Percentiles rank a stretch among this genome's conserved stretches.
These are phyloP conservation scores for Bacillus rossius DNA, from an alignment of 1,140 invertebrate species.

Conservation along the genomic window DNA sequence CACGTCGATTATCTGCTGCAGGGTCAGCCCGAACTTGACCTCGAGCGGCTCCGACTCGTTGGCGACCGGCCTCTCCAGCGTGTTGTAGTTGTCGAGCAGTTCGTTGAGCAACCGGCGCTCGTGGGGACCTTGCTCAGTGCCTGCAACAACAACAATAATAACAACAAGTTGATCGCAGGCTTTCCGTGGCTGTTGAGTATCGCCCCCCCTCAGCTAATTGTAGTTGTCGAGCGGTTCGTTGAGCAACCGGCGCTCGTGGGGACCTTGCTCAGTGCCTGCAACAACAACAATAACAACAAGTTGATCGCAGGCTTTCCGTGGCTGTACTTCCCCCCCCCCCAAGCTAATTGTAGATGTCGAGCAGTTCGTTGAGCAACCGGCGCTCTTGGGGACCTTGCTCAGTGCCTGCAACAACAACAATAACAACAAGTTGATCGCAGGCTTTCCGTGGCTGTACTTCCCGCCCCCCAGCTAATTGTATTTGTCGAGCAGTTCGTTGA, in stretches of 20 bases:
- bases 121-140: conserved; percentile 74
- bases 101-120: conserved; percentile 85
- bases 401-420: conserved; percentile 60
- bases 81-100: conserved; percentile 81
- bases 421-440: too few relatives aligned
- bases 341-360: conserved; percentile 81
- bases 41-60: conserved; percentile 91
- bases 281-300: too few relatives aligned
- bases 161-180: too few relatives aligned
- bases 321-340: too few relatives aligned
- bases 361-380: conserved; percentile 77
- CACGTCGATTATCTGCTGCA: conserved; percentile 99
- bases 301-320: too few relatives aligned
- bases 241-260: conserved; percentile 84
- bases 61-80: conserved; percentile 89
- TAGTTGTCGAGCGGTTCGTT: conserved; percentile 77
- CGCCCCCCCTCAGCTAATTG: conserved; percentile 90
- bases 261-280: conserved; percentile 71
- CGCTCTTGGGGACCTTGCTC: conserved; percentile 84
- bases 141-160: conserved; percentile 53
- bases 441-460: too few relatives aligned
- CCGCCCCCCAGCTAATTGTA: conserved; percentile 96
- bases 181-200: too few relatives aligned
- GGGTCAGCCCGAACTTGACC: conserved; percentile 90
- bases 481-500: conserved; percentile 70